Evolutionary conservation across 2,888 invertebrate species (phyloP).

Genomic region (Acrobasis consociella): DNA sequence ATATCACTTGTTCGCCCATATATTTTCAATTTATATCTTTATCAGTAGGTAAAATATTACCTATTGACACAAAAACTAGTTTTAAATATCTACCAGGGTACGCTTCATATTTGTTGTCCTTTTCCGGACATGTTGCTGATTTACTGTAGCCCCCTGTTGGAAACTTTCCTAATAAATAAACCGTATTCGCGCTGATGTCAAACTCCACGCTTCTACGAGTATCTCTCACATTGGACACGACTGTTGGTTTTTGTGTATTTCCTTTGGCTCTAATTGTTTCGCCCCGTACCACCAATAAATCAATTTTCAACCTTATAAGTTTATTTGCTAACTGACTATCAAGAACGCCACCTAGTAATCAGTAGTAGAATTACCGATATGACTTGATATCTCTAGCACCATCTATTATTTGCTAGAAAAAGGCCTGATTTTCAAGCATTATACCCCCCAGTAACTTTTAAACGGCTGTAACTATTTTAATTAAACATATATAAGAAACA

Average conservation of each 20-base stretch:
- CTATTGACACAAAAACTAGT: conserved; percentile 25
- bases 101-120: conserved; percentile 51
- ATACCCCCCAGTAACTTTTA: no score
- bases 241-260: conserved; percentile 25
- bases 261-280: neutral
- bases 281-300: neutral
- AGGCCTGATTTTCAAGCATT: no score
- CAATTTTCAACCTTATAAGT: no score
- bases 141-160: conserved; percentile 65
- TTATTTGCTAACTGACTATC: no score
- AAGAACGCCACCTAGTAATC: no score
- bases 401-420: no score
- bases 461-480: no score
- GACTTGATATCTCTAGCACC: no score
- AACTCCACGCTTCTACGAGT: conserved; percentile 70
- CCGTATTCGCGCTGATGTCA: conserved; percentile 74
- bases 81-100: conserved; percentile 31
- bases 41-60: conserved; percentile 1
- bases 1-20: neutral
- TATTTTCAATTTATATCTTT: neutral
- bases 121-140: conserved; percentile 67
- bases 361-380: no score
- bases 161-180: conserved; percentile 80
- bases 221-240: conserved; percentile 61
- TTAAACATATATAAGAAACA: no score